Conservation (phyloP, 2,888 invertebrate genomes). For the Eupithecia vulgata region DNA sequence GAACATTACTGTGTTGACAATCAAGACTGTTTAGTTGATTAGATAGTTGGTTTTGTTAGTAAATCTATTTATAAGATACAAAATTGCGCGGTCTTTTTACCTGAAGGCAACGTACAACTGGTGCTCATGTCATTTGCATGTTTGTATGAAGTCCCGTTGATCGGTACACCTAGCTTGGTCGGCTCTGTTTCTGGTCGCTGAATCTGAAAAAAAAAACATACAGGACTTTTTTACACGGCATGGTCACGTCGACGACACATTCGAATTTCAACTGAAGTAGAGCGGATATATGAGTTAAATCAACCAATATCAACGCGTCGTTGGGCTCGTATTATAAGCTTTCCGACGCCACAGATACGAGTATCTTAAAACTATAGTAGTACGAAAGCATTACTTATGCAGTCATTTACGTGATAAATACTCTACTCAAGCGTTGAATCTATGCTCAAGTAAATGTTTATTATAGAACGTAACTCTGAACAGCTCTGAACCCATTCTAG, state of each 20-base stretch:
- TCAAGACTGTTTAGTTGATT: no score
- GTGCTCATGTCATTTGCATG: slow-evolving; percentile 88
- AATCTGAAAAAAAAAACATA: slow-evolving; percentile 58
- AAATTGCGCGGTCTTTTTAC: neutral
- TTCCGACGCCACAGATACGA: no score
- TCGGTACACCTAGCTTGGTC: slow-evolving; percentile 73
- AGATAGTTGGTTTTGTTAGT: no score
- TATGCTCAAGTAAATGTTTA: no score
- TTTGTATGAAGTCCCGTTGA: slow-evolving; percentile 77
- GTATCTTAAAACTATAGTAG: no score
- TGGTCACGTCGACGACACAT: neutral
- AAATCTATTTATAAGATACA: neutral
- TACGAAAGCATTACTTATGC: no score
- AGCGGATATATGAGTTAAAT: neutral
- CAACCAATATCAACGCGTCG: neutral
- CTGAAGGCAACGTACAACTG: slow-evolving; percentile 89
- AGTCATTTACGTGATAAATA: no score
- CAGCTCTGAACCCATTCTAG: no score
- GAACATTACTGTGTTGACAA: neutral
- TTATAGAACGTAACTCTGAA: no score
- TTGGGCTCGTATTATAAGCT: no score
- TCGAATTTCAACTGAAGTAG: neutral
- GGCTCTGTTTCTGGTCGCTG: slow-evolving; percentile 80
- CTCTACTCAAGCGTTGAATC: no score
- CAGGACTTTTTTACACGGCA: neutral